Evolutionary conservation across 2,797 vertebrate species (phyloP), one percentile per base, ranked within the genome.

Genomic region (Halcyon badia): DNA sequence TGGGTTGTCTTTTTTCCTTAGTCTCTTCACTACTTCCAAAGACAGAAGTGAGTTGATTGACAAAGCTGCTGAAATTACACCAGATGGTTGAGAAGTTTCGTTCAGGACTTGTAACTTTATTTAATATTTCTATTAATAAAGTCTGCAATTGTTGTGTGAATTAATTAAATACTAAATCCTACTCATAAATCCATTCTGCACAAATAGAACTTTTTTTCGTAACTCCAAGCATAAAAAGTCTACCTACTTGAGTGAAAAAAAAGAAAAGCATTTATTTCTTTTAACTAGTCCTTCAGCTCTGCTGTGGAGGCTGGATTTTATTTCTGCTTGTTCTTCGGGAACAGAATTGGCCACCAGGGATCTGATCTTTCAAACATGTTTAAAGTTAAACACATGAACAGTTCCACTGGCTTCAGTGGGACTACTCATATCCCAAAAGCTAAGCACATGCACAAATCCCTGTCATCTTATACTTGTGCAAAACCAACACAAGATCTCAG

Each of bases 361-460:
- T 72, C 20, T 71, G 41, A 86, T 92, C 89, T 94, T 96, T 95
- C 96, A 97, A 86, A 89, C 49, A 71, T 69, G 22, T 72, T 94
- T 90, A 80, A 93, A 82, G 37, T 91, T 85, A 89, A 94, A 90
- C 60, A 76, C 89, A 72, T 11, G 16, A 89, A 80, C 39, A 58
- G 57, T 81, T 94, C 30, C 42, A 78, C 15, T 52, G 61, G 46
- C 54, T 95, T 89, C 69, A 70, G 33, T 31, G 49, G 28, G 75
- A 75, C 56, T 66, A 56, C 65, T 86, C n/a, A 33, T 39, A 81
- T 48, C 76, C 49, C 82, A 81, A 87, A 93, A 92, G 64, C 75
- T 58, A 46, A 70, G 48, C 49, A 57, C 24, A 33, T 2, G 26
- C 49, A 88, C 26, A 81, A 86, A 90, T 86, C 52, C 35, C 61